Conservation (phyloP, 1,140 invertebrate species). For the Bombus superbus region DNA sequence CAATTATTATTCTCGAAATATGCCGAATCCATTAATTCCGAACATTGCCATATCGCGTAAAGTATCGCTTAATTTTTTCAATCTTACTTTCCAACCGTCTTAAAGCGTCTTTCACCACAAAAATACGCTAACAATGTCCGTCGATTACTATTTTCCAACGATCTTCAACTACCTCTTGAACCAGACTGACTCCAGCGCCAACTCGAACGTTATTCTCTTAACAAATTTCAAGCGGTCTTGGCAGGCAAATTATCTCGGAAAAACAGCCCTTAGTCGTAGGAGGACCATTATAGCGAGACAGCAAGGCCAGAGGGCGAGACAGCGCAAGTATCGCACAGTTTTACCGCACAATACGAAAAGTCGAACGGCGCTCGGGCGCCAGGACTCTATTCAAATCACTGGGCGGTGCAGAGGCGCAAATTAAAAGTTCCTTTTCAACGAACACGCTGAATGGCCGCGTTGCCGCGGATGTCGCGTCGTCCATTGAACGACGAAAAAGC, state of each 20-base stretch:
- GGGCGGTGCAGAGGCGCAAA: neutral
- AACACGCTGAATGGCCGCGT: neutral
- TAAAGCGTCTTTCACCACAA: neutral
- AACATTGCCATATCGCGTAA: neutral
- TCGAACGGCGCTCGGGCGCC: neutral
- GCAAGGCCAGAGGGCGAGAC: neutral
- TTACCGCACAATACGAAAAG: neutral
- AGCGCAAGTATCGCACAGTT: neutral
- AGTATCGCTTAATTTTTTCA: neutral
- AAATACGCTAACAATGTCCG: no score
- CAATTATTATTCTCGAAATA: neutral
- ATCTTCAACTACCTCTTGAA: no score
- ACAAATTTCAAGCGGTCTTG: neutral
- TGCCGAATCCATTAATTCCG: neutral
- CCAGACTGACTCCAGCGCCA: no score
- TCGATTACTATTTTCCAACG: no score
- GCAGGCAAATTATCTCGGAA: neutral
- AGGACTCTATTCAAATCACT: neutral
- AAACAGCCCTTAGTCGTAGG: neutral
- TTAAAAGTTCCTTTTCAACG: constrained; percentile 43
- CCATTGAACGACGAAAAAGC: constrained; percentile 11
- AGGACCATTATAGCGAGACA: neutral
- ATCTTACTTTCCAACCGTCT: neutral
- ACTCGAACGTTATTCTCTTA: no score
- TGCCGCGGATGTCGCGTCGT: constrained; percentile 9